Evolutionary conservation across 2,888 invertebrate species (phyloP), one percentile per base, ranked within the genome.

Genomic region (Caenorhabditis drosophilae): DNA sequence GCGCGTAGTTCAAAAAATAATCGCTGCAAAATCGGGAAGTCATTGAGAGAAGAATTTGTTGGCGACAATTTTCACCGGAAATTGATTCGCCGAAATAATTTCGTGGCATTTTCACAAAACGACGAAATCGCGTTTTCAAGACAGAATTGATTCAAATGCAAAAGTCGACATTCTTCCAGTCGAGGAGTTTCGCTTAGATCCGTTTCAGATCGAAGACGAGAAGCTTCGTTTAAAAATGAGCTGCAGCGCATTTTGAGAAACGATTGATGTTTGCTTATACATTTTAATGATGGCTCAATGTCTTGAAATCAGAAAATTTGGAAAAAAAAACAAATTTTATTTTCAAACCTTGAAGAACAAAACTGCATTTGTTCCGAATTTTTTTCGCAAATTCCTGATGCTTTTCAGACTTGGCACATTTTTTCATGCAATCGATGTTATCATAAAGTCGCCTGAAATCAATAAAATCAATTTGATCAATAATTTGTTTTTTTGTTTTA

Each of bases 91-190:
- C 68, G 51, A 51, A 76, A 76, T 16, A 74, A 48, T 12, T 47
- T 53, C 22, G 50, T 38, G 1, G 67, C 73, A 34, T 57, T 46
- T 4, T 68, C 63, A 52, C 76, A 76, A 55, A 67, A 72, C 3
- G 47, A 55, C n/a, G 49, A 52, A 31, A 76, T 70, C n/a, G 68
- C 52, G 31, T 76, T 74, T 53, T 76, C 74, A 26, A 76, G 42
- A 54, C 74, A 76, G 16, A 76, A 61, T 1, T 70, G 59, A 16
- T 72, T 76, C 22, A 76, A 49, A 31, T 76, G 73, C 20, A 76
- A 51, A 48, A 63, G 74, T 41, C 60, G 60, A 22, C 66, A 66
- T 20, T 45, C 56, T 20, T 66, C 66, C 12, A 50, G 60, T n/a
- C 49, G 48, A 4, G 66, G 66, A n/a, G 59, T 56, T 25, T 44